Base-by-base conservation (phyloP, 2,797 vertebrate species). In the Microctenopoma stevenorrisi region DNA sequence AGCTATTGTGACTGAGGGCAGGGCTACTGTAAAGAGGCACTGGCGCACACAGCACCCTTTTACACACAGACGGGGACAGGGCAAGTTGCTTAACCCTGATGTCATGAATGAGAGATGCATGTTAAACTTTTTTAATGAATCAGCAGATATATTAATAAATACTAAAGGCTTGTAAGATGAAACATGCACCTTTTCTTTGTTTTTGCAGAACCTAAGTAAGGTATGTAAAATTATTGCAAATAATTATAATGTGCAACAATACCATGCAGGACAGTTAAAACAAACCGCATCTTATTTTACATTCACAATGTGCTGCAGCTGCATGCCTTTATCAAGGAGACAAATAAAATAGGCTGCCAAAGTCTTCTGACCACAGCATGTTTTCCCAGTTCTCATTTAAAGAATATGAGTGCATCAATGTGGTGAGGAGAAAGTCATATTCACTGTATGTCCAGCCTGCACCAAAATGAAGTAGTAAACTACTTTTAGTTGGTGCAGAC, bases 1-100 rank as follows among this genome's bases (percentile, higher is more conserved):
- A 94, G 91, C 88, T 88, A 92, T 91, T 92, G 91, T 89, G 87
- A 86, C 85, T 56, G 26, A 83, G 79, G 83, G 79, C 72, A 87
- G 75, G 76, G 71, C 80, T 86, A 88, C 87, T 86, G 85, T 86
- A 82, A 59, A 14, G 56, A 80, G 49, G 58, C 70, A 60, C 50
- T 49, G 53, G 55, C 28, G 14, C 59, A 58, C 48, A 60, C 28
- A 22, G 47, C 25, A 67, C 72, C 66, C 28, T 68, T 61, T 28
- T 28, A 56, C 42, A 73, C 62, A 78, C 47, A 81, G 42, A 71
- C 3, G 1, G 58, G 47, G 51, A 58, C 69, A 57, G 65, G 66
- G 43, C 59, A 67, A 78, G 71, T 73, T 79, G 78, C 78, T 85
- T 81, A 81, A 72, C 68, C 47, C 56, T 64, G 28, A 79, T 74